These are phyloP conservation scores for Mormyrus proboscirostris DNA, from an alignment of 2,797 vertebrate species.

Conservation along the genomic window DNA sequence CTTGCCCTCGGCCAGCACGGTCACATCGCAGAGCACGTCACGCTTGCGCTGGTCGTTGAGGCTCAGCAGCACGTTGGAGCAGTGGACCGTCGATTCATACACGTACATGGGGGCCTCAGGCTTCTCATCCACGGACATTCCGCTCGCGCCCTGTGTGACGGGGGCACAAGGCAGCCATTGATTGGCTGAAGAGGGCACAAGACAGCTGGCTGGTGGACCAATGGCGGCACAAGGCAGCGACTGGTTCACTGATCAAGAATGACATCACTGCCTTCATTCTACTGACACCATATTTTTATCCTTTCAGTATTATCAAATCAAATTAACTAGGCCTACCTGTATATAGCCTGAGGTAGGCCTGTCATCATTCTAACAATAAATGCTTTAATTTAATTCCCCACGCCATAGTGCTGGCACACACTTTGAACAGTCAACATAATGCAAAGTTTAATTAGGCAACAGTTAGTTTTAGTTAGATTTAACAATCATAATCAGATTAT, in stretches of 20 bases:
- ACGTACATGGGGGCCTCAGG: conserved; percentile 86
- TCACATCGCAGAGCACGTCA: conserved; percentile 91
- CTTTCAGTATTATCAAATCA: background rate
- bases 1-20: conserved; percentile 81
- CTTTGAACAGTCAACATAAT: background rate
- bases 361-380: background rate
- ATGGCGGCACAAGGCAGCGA: background rate
- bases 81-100: conserved; percentile 94
- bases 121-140: conserved; percentile 81
- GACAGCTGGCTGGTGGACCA: background rate
- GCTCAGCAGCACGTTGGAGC: conserved; percentile 89
- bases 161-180: background rate
- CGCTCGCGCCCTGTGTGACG: conserved; percentile 68
- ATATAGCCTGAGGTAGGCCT: background rate
- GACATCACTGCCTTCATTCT: background rate
- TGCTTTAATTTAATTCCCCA: background rate
- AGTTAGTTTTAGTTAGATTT: background rate
- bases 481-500: background rate
- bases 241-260: background rate
- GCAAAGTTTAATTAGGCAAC: background rate
- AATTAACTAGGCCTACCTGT: background rate
- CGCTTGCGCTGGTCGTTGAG: conserved; percentile 91
- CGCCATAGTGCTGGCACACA: background rate
- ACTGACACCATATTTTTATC: background rate
- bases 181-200: background rate